Percentiles rank a stretch among this genome's conserved stretches.
phyloP scores from a whole-genome alignment of 1,140 invertebrate species.

The Ceratosolen solmsi region DNA sequence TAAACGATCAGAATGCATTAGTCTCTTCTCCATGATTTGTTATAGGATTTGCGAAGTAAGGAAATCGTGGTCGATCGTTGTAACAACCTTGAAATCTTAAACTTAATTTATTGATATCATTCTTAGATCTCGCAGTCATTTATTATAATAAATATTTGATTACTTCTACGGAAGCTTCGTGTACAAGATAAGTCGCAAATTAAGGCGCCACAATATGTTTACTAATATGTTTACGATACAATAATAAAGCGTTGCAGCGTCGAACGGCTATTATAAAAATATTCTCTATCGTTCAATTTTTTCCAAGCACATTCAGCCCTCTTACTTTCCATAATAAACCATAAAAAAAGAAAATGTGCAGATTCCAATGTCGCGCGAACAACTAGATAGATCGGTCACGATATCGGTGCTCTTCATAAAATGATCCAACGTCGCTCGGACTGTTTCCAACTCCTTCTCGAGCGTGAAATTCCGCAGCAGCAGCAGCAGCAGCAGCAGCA shows the following conservation, averaged over 20 bases:
- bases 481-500: no score
- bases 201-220: constrained; percentile 24
- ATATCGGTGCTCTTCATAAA: no score
- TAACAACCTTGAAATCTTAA: constrained; percentile 19
- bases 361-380: no score
- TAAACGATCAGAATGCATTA: constrained; percentile 35
- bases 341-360: no score
- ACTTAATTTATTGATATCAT: constrained; percentile 44
- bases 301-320: constrained; percentile 10
- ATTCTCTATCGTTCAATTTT: constrained; percentile 7
- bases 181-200: constrained; percentile 16
- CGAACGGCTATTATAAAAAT: constrained; percentile 36
- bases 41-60: constrained; percentile 23
- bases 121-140: constrained; percentile 47
- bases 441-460: no score
- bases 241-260: constrained; percentile 12
- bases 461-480: no score
- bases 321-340: no score
- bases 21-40: constrained; percentile 22
- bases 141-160: constrained; percentile 33
- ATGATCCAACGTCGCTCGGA: no score
- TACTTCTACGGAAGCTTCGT: constrained; percentile 17
- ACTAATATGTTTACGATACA: background rate
- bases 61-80: constrained; percentile 12
- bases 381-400: no score